Conservation (phyloP, 2,888 invertebrate genomes). For the Torymus aiolomorphi region DNA sequence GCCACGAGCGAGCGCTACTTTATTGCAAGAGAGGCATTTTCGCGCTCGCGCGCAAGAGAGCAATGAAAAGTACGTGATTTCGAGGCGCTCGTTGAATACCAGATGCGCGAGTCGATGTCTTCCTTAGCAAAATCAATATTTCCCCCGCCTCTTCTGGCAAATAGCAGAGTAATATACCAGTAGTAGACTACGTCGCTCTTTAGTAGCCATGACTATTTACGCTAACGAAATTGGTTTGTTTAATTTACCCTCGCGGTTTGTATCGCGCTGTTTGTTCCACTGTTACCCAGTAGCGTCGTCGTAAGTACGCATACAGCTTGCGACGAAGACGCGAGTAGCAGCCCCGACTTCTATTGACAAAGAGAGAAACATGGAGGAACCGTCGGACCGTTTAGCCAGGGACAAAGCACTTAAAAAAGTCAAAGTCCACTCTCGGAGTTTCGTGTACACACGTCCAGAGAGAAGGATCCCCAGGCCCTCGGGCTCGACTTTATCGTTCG, state of each 20-base stretch:
- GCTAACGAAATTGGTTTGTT: background rate
- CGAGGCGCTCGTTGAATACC: background rate
- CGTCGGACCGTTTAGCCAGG: background rate
- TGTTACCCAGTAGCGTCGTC: too few species aligned
- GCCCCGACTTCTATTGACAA: background rate
- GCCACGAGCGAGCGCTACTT: constrained; percentile 5
- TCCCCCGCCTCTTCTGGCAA: too few species aligned
- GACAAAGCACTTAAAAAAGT: constrained; percentile 38
- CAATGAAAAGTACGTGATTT: constrained; percentile 21
- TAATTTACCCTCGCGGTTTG: background rate
- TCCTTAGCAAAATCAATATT: too few species aligned
- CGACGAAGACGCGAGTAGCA: too few species aligned
- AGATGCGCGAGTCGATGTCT: too few species aligned
- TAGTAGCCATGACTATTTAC: too few species aligned
- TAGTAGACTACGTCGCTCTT: too few species aligned
- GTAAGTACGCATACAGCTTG: too few species aligned
- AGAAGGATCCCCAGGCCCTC: background rate
- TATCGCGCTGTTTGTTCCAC: too few species aligned
- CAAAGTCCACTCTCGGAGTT: constrained; percentile 31
- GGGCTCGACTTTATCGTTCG: too few species aligned
- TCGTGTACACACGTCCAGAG: background rate
- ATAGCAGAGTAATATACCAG: too few species aligned
- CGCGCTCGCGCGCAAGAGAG: background rate
- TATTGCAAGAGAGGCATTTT: constrained; percentile 4
- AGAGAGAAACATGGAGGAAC: background rate